Evolutionary conservation across 2,797 vertebrate species (phyloP).

Genomic region (Alca torda): DNA sequence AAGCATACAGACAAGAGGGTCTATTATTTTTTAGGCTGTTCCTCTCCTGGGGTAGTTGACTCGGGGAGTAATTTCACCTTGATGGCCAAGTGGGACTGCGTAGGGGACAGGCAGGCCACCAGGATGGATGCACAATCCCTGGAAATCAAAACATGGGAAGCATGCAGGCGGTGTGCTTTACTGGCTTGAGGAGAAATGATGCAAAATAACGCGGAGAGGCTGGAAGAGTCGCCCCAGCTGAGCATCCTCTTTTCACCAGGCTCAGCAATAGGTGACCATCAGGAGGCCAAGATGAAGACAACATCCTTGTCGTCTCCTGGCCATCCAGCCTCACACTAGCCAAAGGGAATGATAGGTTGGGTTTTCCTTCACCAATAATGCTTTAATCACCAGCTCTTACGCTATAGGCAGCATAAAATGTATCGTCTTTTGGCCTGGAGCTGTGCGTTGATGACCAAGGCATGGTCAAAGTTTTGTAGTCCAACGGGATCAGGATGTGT

Average conservation of each 20-base stretch:
- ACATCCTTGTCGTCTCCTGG: background rate
- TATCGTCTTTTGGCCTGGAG: background rate
- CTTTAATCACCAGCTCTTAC: background rate
- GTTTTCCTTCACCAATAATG: background rate
- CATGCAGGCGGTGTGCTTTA: background rate
- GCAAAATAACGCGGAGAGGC: background rate
- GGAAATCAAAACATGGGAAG: background rate
- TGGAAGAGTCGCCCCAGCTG: background rate
- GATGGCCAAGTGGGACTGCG: background rate
- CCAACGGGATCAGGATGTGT: fast-evolving
- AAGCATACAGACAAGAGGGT: background rate
- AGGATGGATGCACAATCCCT: background rate
- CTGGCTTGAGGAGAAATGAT: background rate
- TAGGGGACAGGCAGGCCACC: background rate
- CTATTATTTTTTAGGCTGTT: background rate
- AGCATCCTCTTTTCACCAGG: background rate
- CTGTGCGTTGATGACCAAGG: background rate
- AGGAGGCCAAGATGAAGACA: background rate
- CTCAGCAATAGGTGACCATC: background rate
- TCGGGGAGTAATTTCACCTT: too few species aligned
- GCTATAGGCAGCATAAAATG: background rate
- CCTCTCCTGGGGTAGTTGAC: background rate
- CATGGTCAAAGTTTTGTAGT: background rate
- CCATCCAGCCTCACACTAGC: fast-evolving
- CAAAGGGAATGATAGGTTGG: background rate